Base-by-base conservation (phyloP, 2,888 invertebrate genomes). In the Idaea biselata region DNA sequence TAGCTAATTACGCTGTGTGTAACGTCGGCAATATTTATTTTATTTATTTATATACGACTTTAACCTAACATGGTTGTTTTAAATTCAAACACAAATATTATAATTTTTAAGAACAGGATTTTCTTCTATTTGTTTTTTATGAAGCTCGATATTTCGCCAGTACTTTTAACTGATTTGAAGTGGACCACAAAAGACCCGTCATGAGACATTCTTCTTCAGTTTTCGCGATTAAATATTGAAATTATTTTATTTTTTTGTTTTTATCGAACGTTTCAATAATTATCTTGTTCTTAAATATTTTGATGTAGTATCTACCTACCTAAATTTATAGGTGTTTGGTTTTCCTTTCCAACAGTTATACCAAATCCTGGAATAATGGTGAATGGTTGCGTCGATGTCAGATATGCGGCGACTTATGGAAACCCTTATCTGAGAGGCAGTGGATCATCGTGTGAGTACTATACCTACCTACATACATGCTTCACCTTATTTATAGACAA, bases 401-500 rank as follows among this genome's bases (percentile, higher is more conserved):
- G 97, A 77, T 98, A 96, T 83, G 97, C 97, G 63, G 97, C 98
- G 58, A 96, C 97, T 6, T 98, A 98, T 78, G 97, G 97, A 60
- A 98, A 98, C 85, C 97, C 97, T 5, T 97, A 97, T 85, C 91
- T 97, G 71, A 94, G 97, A 86, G 96, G 95, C 72, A 94, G 94
- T 72, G 95, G 94, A 67, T 93, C 89, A 55, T 81, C 94, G 18
- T 87, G 94, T 82, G 78, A 93, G 87, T 84, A 56, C 16, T 16
- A 14, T 16, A 1, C 11, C 2, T 14, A 14, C 2, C 14, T 11
- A 33, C 7, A 14, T 8, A 44, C 14, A 2, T 11, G 11, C 14
- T 44, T 44, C 14, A 44, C 44, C 8, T 1, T 8, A 14, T 44
- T 44, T 44, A 1, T 11, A 0, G 44, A 44, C 44, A 7, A 11